phyloP scores from a whole-genome alignment of 2,113 vertebrate species.

The Zeus faber region DNA sequence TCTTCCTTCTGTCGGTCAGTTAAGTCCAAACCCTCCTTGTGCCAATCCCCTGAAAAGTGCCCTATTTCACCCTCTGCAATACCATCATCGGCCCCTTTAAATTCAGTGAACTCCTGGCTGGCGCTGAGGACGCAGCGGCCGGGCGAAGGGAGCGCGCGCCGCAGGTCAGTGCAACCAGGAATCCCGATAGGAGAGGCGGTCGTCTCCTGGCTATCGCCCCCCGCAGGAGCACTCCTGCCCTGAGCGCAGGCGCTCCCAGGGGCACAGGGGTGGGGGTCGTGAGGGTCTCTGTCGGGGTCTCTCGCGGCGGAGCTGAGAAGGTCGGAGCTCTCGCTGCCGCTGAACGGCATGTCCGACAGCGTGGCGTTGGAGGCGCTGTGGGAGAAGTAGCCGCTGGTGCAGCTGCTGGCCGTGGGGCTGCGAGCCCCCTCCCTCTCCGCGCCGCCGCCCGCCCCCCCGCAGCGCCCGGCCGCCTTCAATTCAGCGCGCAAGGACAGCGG shows the following conservation, averaged over 20 bases:
- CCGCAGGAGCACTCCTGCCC: constrained; percentile 78
- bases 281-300: constrained; percentile 64
- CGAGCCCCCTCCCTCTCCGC: constrained; percentile 84
- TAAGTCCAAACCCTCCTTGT: constrained; percentile 18
- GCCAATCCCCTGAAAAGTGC: constrained; percentile 54
- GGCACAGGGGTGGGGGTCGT: constrained; percentile 57
- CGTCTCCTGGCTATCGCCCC: constrained; percentile 35
- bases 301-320: constrained; percentile 77
- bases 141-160: constrained; percentile 16
- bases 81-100: constrained; percentile 86
- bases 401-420: constrained; percentile 94
- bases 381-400: constrained; percentile 97
- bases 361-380: constrained; percentile 95
- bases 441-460: constrained; percentile 64
- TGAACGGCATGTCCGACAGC: constrained; percentile 88
- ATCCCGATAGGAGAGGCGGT: constrained; percentile 32
- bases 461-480: constrained; percentile 66
- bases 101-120: constrained; percentile 88
- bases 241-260: constrained; percentile 44
- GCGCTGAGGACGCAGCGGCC: constrained; percentile 48
- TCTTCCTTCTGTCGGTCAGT: constrained; percentile 17
- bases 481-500: constrained; percentile 65
- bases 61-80: constrained; percentile 74
- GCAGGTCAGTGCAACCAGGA: constrained; percentile 6
- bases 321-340: constrained; percentile 89